Evolutionary conservation across 2,888 invertebrate genomes (phyloP), one percentile per base, ranked within the genome.

Genomic region (Prosopocoilus inquinatus): DNA sequence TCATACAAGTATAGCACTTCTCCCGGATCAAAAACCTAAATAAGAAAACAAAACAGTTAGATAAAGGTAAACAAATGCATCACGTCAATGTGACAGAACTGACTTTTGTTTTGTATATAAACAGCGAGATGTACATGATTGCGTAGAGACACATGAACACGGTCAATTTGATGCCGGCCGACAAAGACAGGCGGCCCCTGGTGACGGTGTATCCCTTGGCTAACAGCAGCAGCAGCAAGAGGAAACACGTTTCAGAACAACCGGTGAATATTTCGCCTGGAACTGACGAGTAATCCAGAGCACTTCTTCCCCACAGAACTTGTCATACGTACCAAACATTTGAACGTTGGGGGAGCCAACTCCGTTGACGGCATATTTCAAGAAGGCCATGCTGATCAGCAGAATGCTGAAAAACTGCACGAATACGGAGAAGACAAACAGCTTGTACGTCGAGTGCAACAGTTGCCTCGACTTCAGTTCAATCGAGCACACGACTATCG

Each of bases 141-240:
- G 85, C 78, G 67, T 91, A 94, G 5, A 86, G 70, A 61, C 88
- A 87, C 82, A 92, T 88, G 75, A 95, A 94, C 2, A 89, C 77
- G 0, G 89, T 87, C 47, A 96, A 77, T 74, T 89, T 90, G 44
- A 91, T 83, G 0, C 88, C 85, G 60, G 90, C 89, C 9, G 81
- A 80, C 0, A 85, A 77, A 48, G 90, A 86, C 15, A 96, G 80
- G 0, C 91, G 80, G 0, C 91, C 94, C 47, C 94, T 82, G 0
- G 95, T 96, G 28, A 96, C 89, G 0, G 94, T 95, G 74, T 89
- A 96, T 0, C 96, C 96, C 71, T 95, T 94, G 0, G 89, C 94
- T 75, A 96, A 79, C 3, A 96, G 78, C 1, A 96, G 80, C 49
- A 96, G 78, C 9, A 95, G 79, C 0, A 94, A 77, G 0, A 95